These are phyloP conservation scores for Cinclus mexicanus DNA, from an alignment of 2,113 vertebrate species.

Conservation along the genomic window DNA sequence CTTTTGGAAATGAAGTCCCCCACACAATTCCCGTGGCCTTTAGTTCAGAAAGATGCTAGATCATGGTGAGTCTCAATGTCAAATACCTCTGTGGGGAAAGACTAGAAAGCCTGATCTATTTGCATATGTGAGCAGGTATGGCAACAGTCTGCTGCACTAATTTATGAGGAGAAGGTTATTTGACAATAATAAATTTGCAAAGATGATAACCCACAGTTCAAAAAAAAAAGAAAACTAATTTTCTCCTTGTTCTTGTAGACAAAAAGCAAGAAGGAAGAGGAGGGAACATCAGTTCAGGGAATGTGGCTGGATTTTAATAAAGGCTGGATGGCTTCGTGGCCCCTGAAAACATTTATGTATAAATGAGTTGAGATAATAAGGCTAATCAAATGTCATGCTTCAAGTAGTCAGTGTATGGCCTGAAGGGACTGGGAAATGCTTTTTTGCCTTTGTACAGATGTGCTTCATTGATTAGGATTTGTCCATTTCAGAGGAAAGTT, in stretches of 20 bases:
- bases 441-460: background rate
- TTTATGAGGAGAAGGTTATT: background rate
- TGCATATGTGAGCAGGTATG: background rate
- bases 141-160: background rate
- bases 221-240: background rate
- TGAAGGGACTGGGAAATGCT: background rate
- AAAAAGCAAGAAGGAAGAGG: background rate
- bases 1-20: background rate
- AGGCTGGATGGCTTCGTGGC: background rate
- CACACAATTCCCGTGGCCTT: background rate
- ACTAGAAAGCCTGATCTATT: background rate
- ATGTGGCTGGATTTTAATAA: background rate
- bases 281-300: background rate
- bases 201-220: background rate
- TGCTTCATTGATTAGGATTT: slow-evolving; percentile 48
- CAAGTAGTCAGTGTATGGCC: background rate
- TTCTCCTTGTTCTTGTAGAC: background rate
- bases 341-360: background rate
- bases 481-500: background rate
- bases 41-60: slow-evolving; percentile 10
- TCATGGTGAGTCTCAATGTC: slow-evolving; percentile 7
- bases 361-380: slow-evolving; percentile 49
- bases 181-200: background rate
- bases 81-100: slow-evolving; percentile 27
- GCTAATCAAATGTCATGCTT: slow-evolving; percentile 60